A percentile compares a stretch with the other conserved stretches of the same genome.
phyloP scores from a whole-genome alignment of 2,888 invertebrate species.

The Andricus curvator region DNA sequence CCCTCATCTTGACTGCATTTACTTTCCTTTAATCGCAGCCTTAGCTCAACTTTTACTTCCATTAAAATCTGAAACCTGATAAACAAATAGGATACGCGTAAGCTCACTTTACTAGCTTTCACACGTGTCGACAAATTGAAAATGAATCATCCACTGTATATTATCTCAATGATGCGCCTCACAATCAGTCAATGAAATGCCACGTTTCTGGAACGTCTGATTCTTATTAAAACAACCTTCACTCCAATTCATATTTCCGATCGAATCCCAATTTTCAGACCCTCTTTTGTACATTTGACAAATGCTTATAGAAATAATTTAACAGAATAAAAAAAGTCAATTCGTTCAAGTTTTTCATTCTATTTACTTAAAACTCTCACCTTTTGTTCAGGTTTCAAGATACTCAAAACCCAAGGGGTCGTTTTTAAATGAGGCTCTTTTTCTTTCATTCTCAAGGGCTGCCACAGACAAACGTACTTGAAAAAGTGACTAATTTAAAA shows the following conservation, averaged over 20 bases:
- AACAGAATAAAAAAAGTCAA: no score
- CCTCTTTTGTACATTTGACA: background rate
- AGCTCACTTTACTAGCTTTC: background rate
- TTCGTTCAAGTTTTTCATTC: no score
- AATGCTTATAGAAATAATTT: no score
- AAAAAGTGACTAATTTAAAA: no score
- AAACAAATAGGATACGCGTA: background rate
- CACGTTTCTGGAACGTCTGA: background rate
- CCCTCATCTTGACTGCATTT: background rate
- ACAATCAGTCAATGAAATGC: background rate
- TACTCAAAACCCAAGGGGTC: no score
- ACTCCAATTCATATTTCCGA: background rate
- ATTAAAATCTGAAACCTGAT: background rate
- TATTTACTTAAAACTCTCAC: no score
- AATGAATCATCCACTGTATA: background rate
- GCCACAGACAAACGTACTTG: no score
- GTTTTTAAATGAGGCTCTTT: background rate
- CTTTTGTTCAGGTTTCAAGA: no score
- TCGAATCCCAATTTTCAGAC: background rate
- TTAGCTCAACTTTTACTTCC: slow-evolving; percentile 1
- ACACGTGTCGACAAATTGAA: background rate
- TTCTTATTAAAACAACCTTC: background rate
- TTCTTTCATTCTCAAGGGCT: background rate
- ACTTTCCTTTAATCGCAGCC: background rate
- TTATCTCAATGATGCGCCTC: background rate